phyloP scores from a whole-genome alignment of 2,113 vertebrate species.

The Trematocara stigmaticum region DNA sequence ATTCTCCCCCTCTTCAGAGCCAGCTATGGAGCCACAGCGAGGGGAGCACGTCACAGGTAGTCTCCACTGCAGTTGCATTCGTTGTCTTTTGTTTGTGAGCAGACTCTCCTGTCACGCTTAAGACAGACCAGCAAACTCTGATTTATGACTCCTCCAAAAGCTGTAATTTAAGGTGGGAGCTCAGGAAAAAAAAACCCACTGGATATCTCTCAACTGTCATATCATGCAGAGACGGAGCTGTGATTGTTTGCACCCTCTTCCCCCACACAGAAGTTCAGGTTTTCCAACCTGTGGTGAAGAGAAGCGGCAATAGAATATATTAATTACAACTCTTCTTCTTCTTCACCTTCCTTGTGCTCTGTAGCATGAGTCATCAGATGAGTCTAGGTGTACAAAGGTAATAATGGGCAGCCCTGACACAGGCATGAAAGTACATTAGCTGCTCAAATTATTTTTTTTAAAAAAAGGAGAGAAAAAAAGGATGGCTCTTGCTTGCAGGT shows the following conservation, averaged over 20 bases:
- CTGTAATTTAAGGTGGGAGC: conserved; percentile 48
- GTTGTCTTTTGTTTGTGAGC: conserved; percentile 1
- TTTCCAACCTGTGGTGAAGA: not conserved
- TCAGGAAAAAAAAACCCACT: not conserved
- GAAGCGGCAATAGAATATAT: not conserved
- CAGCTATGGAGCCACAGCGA: not conserved
- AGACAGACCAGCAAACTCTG: conserved; percentile 48
- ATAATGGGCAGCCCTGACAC: conserved; percentile 14
- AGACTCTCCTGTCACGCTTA: conserved; percentile 35
- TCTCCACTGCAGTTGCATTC: not conserved
- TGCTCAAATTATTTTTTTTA: conserved; percentile 10
- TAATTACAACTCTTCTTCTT: not conserved
- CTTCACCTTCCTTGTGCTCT: not conserved
- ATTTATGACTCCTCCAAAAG: conserved; percentile 57
- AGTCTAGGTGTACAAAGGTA: not conserved
- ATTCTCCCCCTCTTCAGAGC: not conserved
- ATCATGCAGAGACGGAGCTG: not conserved
- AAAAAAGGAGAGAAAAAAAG: not conserved
- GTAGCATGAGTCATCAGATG: conserved; percentile 20
- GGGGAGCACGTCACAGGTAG: not conserved
- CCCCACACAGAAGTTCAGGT: not conserved
- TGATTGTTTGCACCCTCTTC: not conserved
- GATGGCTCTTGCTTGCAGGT: conserved; percentile 18
- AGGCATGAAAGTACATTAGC: conserved; percentile 38
- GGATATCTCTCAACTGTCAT: conserved; percentile 10